Evolutionary conservation across 2,113 vertebrate species (phyloP).

Genomic region (Siphamia tubifer): DNA sequence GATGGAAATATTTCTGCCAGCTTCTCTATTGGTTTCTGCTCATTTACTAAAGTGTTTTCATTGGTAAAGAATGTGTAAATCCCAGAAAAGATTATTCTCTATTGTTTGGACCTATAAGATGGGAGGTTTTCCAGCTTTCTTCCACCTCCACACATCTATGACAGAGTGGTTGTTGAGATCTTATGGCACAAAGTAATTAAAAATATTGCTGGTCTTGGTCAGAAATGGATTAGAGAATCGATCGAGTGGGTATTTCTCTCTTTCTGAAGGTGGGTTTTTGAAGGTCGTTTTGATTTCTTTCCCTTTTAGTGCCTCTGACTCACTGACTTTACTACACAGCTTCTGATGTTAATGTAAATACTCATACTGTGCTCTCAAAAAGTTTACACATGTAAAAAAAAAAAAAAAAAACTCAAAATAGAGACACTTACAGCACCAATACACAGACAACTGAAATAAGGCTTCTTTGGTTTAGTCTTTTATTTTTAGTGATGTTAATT

Average conservation of each 20-base stretch:
- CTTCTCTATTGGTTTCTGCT: too few species aligned
- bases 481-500: too few species aligned
- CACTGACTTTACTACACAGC: neutral
- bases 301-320: neutral
- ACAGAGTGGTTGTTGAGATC: slow-evolving; percentile 11
- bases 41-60: too few species aligned
- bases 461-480: too few species aligned
- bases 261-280: neutral
- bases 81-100: neutral
- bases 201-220: neutral
- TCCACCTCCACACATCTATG: neutral
- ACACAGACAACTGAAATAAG: too few species aligned
- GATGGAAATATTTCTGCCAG: too few species aligned
- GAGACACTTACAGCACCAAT: too few species aligned
- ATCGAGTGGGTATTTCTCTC: neutral
- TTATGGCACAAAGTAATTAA: slow-evolving; percentile 21
- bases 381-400: too few species aligned
- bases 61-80: neutral
- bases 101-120: neutral
- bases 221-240: slow-evolving; percentile 13
- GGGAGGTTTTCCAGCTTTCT: neutral
- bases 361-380: too few species aligned
- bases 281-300: neutral
- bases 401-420: too few species aligned
- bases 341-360: too few species aligned